phyloP scores from a whole-genome alignment of 2,113 vertebrate genomes.

The Labeo rohita region DNA sequence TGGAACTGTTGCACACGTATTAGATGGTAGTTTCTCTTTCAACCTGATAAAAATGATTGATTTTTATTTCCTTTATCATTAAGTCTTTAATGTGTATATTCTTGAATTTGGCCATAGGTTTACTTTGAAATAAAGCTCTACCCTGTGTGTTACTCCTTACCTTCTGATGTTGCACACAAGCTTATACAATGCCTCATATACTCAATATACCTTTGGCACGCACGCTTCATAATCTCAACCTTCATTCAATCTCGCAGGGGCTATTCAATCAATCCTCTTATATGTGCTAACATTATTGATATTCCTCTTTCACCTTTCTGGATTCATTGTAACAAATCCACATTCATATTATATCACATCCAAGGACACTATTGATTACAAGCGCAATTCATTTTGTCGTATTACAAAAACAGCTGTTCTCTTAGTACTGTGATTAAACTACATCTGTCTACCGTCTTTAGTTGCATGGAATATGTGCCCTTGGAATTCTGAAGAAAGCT shows the following conservation, averaged over 20 bases:
- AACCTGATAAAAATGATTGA: not conserved
- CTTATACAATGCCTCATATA: conserved; percentile 2
- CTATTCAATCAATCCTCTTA: conserved; percentile 41
- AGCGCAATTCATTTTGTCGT: not conserved
- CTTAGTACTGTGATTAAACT: not conserved
- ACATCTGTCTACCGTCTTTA: not conserved
- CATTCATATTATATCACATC: conserved; percentile 12
- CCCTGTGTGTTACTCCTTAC: not conserved
- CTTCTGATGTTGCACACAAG: not conserved
- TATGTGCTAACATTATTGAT: conserved; percentile 30
- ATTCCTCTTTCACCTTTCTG: conserved; percentile 18
- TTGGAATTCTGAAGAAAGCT: conserved; percentile 20
- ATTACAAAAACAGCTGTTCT: conserved; percentile 12
- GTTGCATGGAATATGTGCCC: conserved; percentile 1
- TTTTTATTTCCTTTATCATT: not conserved
- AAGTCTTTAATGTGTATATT: not conserved
- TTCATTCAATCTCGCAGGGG: conserved; percentile 39
- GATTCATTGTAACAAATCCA: conserved; percentile 12
- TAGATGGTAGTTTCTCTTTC: not conserved
- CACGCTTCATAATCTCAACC: conserved; percentile 33
- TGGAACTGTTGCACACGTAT: not conserved
- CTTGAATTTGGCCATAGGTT: not conserved
- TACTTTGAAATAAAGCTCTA: conserved; percentile 12
- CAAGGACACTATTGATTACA: conserved; percentile 36
- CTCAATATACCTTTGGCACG: not conserved